These are phyloP conservation scores for Mayetiola destructor DNA, from an alignment of 2,888 invertebrate species.

Conservation along the genomic window DNA sequence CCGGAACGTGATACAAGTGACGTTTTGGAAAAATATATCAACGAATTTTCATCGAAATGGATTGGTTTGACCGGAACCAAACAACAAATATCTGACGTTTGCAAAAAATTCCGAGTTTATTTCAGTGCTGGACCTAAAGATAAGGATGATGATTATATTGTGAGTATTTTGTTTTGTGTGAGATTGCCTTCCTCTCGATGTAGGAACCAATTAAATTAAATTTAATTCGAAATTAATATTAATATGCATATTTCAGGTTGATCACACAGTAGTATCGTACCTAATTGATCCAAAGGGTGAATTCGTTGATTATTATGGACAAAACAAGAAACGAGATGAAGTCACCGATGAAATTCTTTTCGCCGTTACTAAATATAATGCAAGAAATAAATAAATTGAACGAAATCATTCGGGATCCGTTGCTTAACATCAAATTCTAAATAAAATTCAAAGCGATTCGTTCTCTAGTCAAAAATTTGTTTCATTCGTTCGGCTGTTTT, in stretches of 20 bases:
- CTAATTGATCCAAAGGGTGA: conserved; percentile 88
- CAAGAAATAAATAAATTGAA: background rate
- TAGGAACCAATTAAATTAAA: no score
- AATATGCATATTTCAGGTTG: conserved; percentile 50
- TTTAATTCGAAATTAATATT: no score
- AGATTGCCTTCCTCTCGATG: no score
- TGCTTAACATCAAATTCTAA: background rate
- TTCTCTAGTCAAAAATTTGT: background rate
- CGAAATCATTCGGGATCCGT: background rate
- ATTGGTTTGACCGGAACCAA: conserved; percentile 80
- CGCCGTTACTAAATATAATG: conserved; percentile 53
- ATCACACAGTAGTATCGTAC: conserved; percentile 96
- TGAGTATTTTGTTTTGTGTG: no score
- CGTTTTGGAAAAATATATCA: conserved; percentile 72
- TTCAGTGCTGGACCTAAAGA: conserved; percentile 92
- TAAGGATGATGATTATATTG: conserved; percentile 91
- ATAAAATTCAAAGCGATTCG: background rate
- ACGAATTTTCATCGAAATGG: conserved; percentile 85
- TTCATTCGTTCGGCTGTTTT: background rate
- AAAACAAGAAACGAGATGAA: conserved; percentile 66
- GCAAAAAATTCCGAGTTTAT: conserved; percentile 90
- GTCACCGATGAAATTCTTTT: conserved; percentile 59
- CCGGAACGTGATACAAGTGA: conserved; percentile 79
- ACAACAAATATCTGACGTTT: conserved; percentile 71
- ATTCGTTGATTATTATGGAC: conserved; percentile 96